A percentile compares a stretch with the other conserved stretches of the same genome.
These are phyloP conservation scores for Ceratina australensis DNA, from an alignment of 1,140 invertebrate genomes.

Conservation along the genomic window DNA sequence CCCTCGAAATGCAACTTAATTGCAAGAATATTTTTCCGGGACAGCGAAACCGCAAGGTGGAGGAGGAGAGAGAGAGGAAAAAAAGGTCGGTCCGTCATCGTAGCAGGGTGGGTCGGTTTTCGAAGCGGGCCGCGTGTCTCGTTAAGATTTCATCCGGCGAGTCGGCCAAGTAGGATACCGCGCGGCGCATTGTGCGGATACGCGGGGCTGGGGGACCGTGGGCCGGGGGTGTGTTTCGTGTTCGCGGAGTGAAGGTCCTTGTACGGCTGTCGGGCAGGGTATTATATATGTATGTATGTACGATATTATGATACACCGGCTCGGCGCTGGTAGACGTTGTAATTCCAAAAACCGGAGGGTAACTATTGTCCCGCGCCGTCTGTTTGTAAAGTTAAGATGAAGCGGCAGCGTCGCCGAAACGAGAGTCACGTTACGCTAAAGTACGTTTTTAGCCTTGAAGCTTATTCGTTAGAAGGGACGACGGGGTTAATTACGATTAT, in stretches of 20 bases:
- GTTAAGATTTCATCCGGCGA: constrained; percentile 53
- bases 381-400: constrained; percentile 59
- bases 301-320: constrained; percentile 60
- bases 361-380: constrained; percentile 56
- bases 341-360: constrained; percentile 54
- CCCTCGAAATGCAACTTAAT: constrained; percentile 15
- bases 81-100: neutral
- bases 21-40: neutral
- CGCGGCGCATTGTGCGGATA: neutral
- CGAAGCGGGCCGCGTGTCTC: constrained; percentile 31
- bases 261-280: constrained; percentile 59
- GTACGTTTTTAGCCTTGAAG: constrained; percentile 52
- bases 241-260: constrained; percentile 60
- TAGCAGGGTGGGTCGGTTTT: constrained; percentile 14
- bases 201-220: too few species aligned
- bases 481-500: constrained; percentile 47
- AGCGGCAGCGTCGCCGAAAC: constrained; percentile 50
- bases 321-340: constrained; percentile 49
- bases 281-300: constrained; percentile 63
- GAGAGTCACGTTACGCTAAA: constrained; percentile 56
- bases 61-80: neutral
- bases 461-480: constrained; percentile 57
- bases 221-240: constrained; percentile 52
- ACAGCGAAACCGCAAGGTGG: neutral
- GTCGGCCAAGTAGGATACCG: constrained; percentile 37